Evolutionary conservation across 2,888 invertebrate species (phyloP), one percentile per base, ranked within the genome.

Genomic region (Spicauda simplicius): DNA sequence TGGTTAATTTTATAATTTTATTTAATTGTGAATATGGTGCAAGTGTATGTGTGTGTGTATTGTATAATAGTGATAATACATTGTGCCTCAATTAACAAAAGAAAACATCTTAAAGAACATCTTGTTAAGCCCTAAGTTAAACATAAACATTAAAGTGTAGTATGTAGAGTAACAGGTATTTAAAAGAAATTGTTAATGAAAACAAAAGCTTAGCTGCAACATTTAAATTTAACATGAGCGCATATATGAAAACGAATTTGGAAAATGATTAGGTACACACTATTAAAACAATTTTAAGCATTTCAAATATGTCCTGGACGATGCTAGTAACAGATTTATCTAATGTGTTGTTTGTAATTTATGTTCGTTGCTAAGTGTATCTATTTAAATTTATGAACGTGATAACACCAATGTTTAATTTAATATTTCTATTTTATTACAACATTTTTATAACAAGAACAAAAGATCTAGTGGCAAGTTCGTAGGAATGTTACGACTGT

Each of bases 141-240:
- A 80, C 48, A 41, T 79, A 63, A 69, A 48, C 66, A 64, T 74
- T 79, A 71, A 73, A 83, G 86, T 88, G 90, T 90, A 84, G 83
- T 82, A 82, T 89, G 88, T 90, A 82, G 82, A 86, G 88, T 88
- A 87, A 82, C 79, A 79, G 75, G 78, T 73, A 81, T 74, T 77
- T 78, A 75, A 82, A 81, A 77, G 77, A 82, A 90, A 91, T 91
- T 90, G 91, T 91, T 82, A 74, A 88, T 92, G 90, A 88, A 82
- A 79, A 85, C 81, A 84, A 75, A 91, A 90, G 91, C 89, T 80
- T 80, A 81, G 86, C 90, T 90, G 90, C 90, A 88, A 90, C 83
- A 82, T 86, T 87, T 90, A 90, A 87, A 83, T 84, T 82, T 80
- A 82, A 77, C 81, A 78, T 80, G 76, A 79, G 75, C 79, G 70